Conservation (phyloP, 1,140 invertebrate species). For the Euwallacea similis region DNA sequence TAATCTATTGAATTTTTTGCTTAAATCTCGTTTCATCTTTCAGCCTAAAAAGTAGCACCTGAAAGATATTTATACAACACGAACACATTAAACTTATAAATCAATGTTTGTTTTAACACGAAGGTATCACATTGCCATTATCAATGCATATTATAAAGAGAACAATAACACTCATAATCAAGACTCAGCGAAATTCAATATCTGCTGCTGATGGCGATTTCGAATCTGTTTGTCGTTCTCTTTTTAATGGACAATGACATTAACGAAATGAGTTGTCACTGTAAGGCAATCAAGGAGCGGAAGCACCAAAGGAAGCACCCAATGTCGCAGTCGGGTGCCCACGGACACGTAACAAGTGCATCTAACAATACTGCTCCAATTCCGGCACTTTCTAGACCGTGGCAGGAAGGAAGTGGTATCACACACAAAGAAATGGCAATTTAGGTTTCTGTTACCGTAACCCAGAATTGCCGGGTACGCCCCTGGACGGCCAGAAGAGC, state of each 20-base stretch:
- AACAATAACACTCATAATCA: too few species aligned
- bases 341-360: conserved; percentile 13
- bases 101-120: too few species aligned
- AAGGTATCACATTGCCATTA: too few species aligned
- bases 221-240: too few species aligned
- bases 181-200: too few species aligned
- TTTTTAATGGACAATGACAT: not conserved
- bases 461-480: conserved; percentile 3
- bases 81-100: too few species aligned
- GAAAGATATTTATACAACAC: too few species aligned
- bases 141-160: too few species aligned
- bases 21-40: too few species aligned
- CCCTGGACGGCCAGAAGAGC: not conserved
- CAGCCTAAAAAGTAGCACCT: too few species aligned
- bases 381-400: conserved; percentile 23
- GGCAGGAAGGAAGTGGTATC: conserved; percentile 17
- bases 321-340: not conserved
- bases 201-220: too few species aligned
- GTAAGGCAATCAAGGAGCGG: conserved; percentile 1
- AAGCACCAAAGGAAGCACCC: not conserved
- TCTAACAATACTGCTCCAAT: conserved; percentile 23
- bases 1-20: too few species aligned
- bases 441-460: not conserved
- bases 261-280: not conserved
- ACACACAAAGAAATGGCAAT: not conserved